Evolutionary conservation across 30 jellyfish, hydroid and myxozoan species (phyloP).

Genomic region (Sanderia malayensis): DNA sequence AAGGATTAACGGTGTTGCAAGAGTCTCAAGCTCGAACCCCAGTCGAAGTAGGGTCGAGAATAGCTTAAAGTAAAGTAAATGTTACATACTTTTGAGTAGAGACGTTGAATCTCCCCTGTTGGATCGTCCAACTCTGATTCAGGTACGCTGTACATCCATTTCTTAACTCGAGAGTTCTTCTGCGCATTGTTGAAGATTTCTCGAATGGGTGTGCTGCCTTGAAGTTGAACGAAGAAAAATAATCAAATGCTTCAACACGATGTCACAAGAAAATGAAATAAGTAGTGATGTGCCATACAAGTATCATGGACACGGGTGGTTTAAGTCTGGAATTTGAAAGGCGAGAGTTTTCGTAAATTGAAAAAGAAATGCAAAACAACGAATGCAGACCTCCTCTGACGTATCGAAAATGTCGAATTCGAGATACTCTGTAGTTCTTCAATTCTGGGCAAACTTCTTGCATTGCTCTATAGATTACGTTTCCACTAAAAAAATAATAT

Average conservation of each 20-base stretch:
- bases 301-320: too few relatives aligned
- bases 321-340: too few relatives aligned
- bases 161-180: constrained; percentile 51
- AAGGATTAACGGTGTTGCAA: too few relatives aligned
- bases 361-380: too few relatives aligned
- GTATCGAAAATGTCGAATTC: constrained; percentile 65
- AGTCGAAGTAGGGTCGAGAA: too few relatives aligned
- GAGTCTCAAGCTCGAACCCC: too few relatives aligned
- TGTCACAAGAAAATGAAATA: not conserved
- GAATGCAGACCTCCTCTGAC: constrained; percentile 62
- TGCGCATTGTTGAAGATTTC: constrained; percentile 55
- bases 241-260: not conserved
- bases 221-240: too few relatives aligned
- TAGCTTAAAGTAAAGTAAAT: too few relatives aligned
- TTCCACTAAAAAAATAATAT: constrained; percentile 45
- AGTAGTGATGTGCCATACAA: too few relatives aligned
- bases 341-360: too few relatives aligned
- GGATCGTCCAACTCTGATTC: constrained; percentile 91
- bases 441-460: constrained; percentile 60
- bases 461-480: constrained; percentile 57
- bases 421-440: constrained; percentile 64
- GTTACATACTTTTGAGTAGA: constrained; percentile 24
- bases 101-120: constrained; percentile 80
- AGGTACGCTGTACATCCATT: constrained; percentile 74
- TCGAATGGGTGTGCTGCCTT: constrained; percentile 65